Conservation (phyloP, 2,113 vertebrate genomes). For the Xiphophorus couchianus region DNA sequence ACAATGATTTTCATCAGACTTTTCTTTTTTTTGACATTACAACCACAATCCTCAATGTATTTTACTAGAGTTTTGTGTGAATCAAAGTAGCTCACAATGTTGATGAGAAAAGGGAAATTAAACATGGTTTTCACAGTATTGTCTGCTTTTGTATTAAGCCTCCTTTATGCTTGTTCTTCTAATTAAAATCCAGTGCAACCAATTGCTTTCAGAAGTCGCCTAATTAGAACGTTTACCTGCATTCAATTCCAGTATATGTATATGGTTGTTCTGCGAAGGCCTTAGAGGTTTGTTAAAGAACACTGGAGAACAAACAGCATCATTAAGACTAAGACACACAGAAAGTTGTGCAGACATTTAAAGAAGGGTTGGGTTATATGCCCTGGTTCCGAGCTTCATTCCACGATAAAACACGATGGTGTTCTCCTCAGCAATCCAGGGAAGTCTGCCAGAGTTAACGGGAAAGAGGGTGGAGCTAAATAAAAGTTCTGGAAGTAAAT, state of each 20-base stretch:
- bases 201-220: not conserved
- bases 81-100: not conserved
- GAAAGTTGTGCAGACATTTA: no score
- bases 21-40: not conserved
- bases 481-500: not conserved
- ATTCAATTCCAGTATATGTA: not conserved
- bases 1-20: not conserved
- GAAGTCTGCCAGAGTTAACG: not conserved
- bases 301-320: not conserved
- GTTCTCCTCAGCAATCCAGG: not conserved
- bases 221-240: not conserved
- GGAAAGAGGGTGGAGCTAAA: not conserved
- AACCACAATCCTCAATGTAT: not conserved
- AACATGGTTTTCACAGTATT: not conserved
- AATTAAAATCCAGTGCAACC: not conserved
- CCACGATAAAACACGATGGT: no score
- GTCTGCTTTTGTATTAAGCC: not conserved
- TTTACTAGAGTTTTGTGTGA: not conserved
- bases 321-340: no score
- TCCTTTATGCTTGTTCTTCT: not conserved
- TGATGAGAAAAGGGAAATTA: not conserved
- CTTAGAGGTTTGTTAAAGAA: not conserved
- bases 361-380: no score
- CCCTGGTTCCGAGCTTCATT: no score
- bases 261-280: not conserved